Base-by-base conservation (phyloP, 1,140 invertebrate genomes). In the Heliconius eleuchia region DNA sequence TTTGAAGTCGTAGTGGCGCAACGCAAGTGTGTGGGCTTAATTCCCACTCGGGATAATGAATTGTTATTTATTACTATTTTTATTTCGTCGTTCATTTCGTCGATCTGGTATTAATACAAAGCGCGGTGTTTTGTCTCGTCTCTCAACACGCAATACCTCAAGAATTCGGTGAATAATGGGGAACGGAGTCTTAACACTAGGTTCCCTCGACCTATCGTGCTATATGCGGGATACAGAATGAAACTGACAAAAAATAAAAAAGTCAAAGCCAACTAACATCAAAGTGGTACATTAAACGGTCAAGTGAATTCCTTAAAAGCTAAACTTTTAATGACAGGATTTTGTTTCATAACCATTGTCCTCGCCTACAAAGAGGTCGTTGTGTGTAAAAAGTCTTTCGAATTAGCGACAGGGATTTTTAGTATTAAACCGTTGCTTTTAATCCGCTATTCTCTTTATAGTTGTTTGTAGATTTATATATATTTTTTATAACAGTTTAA, bases 291-390 rank as follows among this genome's bases (percentile, higher is more conserved):
- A 76, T 30, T 46, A 66, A 30, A 82, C 85, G 85, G 86, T 80
- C 83, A 84, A 77, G 73, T 71, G 60, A 82, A 83, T 81, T 89
- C 87, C 82, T 86, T 83, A 72, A 84, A 85, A 86, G 89, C 89
- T 88, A 86, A 91, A 91, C 86, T 91, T 91, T 89, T 91, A 91
- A 91, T 91, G 89, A 89, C 86, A 84, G 87, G 88, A 89, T 91
- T 89, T 88, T 83, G 85, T 87, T 84, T 82, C 79, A 85, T 87
- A 87, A 86, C 87, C 88, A 88, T 88, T 85, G 85, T 87, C 80
- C 83, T 84, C 82, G 80, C 78, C 80, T 72, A 71, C 79, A 82
- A 79, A 76, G 78, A 78, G 83, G 71, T 79, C 76, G 85, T 85
- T 86, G 86, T 83, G 81, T 76, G 83, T 83, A 84, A 89, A 88